A percentile compares a stretch with the other conserved stretches of the same genome.
phyloP scores from a whole-genome alignment of 2,797 vertebrate species.

The Lophotriccus pileatus region DNA sequence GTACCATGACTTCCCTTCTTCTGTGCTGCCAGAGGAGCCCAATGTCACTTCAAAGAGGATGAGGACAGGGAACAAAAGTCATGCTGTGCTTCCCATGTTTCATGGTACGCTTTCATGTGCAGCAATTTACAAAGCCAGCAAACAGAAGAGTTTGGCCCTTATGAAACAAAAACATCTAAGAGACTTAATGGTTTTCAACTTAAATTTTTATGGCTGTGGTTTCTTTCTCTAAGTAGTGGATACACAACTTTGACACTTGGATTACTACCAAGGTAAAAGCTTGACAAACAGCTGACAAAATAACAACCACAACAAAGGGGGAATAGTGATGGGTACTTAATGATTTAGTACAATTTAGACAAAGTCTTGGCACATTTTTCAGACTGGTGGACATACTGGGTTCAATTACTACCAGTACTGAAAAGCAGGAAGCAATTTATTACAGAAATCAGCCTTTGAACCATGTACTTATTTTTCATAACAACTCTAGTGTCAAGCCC shows the following conservation, averaged over 20 bases:
- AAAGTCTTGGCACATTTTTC: background rate
- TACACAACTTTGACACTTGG: background rate
- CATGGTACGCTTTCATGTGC: rapidly evolving
- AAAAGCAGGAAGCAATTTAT: background rate
- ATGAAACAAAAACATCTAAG: background rate
- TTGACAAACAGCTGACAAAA: background rate
- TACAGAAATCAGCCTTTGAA: background rate
- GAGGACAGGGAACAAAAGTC: background rate
- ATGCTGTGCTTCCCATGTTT: background rate
- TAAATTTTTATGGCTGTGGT: background rate
- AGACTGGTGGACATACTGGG: background rate
- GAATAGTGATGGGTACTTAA: background rate
- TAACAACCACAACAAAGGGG: background rate
- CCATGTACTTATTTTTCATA: background rate
- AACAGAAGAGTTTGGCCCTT: background rate
- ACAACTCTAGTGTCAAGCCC: background rate
- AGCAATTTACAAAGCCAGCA: background rate
- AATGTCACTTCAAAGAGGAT: background rate
- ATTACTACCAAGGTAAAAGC: background rate
- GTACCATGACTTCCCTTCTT: rapidly evolving
- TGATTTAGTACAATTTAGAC: background rate
- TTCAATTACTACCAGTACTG: background rate
- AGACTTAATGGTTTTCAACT: background rate
- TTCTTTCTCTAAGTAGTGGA: background rate
- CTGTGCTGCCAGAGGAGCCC: background rate